Conservation (phyloP, 1,140 invertebrate genomes). For the Neotoxoptera formosana region DNA sequence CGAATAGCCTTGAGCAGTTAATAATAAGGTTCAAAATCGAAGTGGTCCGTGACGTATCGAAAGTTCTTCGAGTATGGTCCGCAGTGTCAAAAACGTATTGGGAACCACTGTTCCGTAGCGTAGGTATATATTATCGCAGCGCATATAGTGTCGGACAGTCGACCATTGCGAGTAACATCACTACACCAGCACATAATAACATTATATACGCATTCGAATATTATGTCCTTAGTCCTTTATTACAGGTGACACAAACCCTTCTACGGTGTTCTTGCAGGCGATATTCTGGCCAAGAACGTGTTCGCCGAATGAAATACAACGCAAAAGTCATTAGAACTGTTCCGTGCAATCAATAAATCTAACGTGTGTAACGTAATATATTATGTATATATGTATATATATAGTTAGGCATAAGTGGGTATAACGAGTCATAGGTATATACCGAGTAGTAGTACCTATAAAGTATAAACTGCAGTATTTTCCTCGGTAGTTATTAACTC, state of each 20-base stretch:
- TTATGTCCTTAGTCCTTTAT: neutral
- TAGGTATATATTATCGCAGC: neutral
- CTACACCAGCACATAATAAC: neutral
- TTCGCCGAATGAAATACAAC: neutral
- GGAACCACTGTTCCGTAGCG: no score
- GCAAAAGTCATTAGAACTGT: slow-evolving; percentile 11
- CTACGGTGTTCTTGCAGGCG: neutral
- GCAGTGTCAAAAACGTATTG: no score
- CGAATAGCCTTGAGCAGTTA: no score
- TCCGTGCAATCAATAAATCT: neutral
- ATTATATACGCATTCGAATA: neutral
- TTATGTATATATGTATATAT: neutral
- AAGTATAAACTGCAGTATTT: neutral
- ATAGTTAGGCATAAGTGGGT: no score
- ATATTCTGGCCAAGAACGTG: neutral
- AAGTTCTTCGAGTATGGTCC: no score
- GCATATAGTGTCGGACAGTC: neutral
- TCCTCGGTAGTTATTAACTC: neutral
- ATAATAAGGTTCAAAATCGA: no score
- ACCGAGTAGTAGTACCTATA: neutral
- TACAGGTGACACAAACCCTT: slow-evolving; percentile 1
- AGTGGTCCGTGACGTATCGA: no score
- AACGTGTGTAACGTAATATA: neutral
- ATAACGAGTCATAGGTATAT: neutral
- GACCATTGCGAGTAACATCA: neutral